A percentile compares a stretch with the other conserved stretches of the same genome.
phyloP scores from a whole-genome alignment of 1,140 invertebrate species.

The Penaeus japonicus region DNA sequence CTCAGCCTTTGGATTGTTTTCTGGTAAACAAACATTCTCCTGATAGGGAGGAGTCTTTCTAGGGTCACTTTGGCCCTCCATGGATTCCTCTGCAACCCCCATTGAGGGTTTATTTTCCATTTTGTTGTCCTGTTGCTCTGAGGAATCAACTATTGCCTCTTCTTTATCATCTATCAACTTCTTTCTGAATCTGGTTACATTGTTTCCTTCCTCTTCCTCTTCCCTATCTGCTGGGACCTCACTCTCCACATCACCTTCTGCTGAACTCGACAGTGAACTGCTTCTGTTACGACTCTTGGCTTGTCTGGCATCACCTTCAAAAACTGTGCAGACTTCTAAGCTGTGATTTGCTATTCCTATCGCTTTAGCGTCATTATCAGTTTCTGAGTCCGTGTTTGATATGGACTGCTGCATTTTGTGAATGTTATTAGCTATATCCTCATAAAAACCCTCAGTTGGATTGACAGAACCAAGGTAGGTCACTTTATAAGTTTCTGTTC shows the following conservation, averaged over 20 bases:
- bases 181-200: neutral
- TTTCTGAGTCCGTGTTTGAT: slow-evolving; percentile 43
- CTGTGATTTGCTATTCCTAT: neutral
- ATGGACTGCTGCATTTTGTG: slow-evolving; percentile 2
- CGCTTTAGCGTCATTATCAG: slow-evolving; percentile 25
- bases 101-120: neutral
- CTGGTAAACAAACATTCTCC: too few relatives aligned
- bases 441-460: slow-evolving; percentile 21
- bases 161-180: slow-evolving; percentile 13
- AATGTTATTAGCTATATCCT: neutral
- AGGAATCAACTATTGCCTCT: slow-evolving; percentile 48
- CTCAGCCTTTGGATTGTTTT: too few relatives aligned
- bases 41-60: too few relatives aligned
- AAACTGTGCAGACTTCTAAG: slow-evolving; percentile 14
- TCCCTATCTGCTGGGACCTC: slow-evolving; percentile 29
- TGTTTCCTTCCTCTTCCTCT: neutral
- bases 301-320: neutral
- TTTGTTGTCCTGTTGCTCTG: slow-evolving; percentile 6
- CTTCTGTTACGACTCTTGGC: slow-evolving; percentile 16
- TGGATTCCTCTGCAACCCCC: neutral
- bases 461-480: slow-evolving; percentile 18
- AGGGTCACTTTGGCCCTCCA: neutral
- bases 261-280: slow-evolving; percentile 45
- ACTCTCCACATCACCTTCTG: slow-evolving; percentile 45
- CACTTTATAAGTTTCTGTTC: slow-evolving; percentile 4